phyloP scores from a whole-genome alignment of 2,113 vertebrate genomes.

The Phyllostomus hastatus region DNA sequence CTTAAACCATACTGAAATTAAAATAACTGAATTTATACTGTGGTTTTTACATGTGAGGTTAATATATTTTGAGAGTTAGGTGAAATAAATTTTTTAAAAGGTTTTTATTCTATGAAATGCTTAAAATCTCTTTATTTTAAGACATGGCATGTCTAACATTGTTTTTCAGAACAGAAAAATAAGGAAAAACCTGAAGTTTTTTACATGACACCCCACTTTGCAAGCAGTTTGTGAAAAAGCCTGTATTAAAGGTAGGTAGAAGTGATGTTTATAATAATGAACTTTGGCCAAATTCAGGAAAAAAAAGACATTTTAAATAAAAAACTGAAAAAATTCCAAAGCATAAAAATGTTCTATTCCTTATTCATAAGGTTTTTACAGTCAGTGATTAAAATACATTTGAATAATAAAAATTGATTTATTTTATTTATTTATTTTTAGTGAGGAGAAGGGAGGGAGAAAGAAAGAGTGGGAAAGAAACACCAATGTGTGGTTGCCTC shows the following conservation, averaged over 20 bases:
- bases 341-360: neutral
- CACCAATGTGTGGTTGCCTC: too few relatives aligned
- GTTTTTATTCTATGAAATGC: neutral
- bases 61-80: conserved; percentile 19
- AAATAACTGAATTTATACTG: neutral
- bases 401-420: conserved; percentile 28
- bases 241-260: conserved; percentile 94
- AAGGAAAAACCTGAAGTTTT: conserved; percentile 92
- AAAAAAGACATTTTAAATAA: neutral
- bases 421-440: too few relatives aligned
- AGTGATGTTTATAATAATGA: neutral
- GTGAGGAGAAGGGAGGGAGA: too few relatives aligned
- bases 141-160: conserved; percentile 89
- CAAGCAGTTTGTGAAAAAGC: conserved; percentile 98
- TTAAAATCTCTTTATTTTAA: conserved; percentile 69
- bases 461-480: too few relatives aligned
- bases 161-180: conserved; percentile 95
- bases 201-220: conserved; percentile 93
- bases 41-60: neutral
- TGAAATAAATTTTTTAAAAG: conserved; percentile 4
- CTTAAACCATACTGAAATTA: neutral
- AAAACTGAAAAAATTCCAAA: neutral
- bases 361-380: neutral
- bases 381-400: conserved; percentile 14
- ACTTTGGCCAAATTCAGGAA: neutral